These are phyloP conservation scores for Apostichopus leukothele DNA, from an alignment of 53 echinoderm and acorn worm genomes.

Conservation along the genomic window DNA sequence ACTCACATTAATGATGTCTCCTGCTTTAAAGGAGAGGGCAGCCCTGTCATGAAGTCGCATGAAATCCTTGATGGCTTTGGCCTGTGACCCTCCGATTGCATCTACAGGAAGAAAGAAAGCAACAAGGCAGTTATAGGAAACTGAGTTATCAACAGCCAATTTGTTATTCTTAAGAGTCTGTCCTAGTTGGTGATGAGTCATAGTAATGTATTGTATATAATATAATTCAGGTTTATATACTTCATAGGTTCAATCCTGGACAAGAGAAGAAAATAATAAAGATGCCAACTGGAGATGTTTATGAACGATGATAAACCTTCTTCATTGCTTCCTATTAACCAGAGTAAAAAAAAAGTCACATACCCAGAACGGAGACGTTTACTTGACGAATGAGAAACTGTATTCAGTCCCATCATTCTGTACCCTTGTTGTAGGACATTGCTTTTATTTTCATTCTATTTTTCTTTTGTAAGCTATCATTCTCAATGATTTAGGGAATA, in stretches of 20 bases:
- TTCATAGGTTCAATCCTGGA: background rate
- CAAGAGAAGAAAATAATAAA: background rate
- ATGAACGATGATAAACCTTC: too few species aligned
- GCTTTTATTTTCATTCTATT: too few species aligned
- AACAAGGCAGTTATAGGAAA: background rate
- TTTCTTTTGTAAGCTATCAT: too few species aligned
- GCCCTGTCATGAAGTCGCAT: constrained; percentile 76
- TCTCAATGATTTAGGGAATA: too few species aligned
- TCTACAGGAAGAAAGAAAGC: constrained; percentile 51
- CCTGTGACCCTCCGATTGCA: constrained; percentile 87
- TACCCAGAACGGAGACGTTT: too few species aligned
- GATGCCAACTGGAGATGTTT: too few species aligned
- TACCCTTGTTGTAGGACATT: too few species aligned
- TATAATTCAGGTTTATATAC: background rate
- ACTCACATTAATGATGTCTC: constrained; percentile 90
- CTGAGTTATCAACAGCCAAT: background rate
- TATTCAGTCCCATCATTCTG: too few species aligned
- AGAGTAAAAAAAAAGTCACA: too few species aligned
- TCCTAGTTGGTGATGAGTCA: background rate
- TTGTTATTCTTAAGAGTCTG: background rate
- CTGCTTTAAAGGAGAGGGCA: constrained; percentile 86
- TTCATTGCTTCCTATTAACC: too few species aligned
- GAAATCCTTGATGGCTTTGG: constrained; percentile 87
- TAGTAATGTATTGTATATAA: background rate
- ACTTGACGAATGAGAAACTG: too few species aligned